Evolutionary conservation across 2,888 invertebrate species (phyloP), one percentile per base, ranked within the genome.

Genomic region (Diarsia mendica): DNA sequence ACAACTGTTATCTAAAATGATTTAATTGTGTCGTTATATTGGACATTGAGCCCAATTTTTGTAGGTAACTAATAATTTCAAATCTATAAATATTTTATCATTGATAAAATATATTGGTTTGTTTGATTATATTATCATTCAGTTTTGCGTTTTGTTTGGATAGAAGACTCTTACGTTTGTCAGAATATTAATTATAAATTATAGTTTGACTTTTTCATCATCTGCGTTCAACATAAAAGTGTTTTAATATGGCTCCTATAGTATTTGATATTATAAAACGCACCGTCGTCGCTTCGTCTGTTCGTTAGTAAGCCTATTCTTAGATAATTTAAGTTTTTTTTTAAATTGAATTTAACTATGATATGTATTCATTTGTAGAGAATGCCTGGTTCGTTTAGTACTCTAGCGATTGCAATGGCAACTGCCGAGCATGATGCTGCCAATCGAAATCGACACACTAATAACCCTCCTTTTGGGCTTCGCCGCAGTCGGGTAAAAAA

Each of bases 261-360:
- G 44, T 79, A 1, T 28, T 53, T 3, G 28, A n/a, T 79, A 8
- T 77, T 48, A 49, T 72, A 18, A 79, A 77, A 72, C 61, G 73
- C n/a, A 48, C 39, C 53, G 8, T 72, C 20, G n/a, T 72, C 20
- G n/a, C 48, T 18, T 48, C 51, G 1, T 49, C 53, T 49, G 48
- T 55, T 10, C n/a, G 80, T 79, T n/a, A 79, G 60, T 79, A n/a
- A 13, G 13, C 0, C 71, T 53, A 18, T 51, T 63, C 0, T 20
- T 46, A 8, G 6, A 49, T 13, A 28, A 13, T 15, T 15, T 46
- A 2, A 28, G 11, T 20, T 44, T 28, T 28, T 28, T 28, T 28
- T 11, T 55, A 2, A 13, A 13, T 5, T 23, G 0, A 55, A 5
- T 23, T 23, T 55, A 23, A 13, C 55, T n/a, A 1, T 51, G 10